These are phyloP conservation scores for Octomys mimax DNA, from an alignment of 2,797 vertebrate species.

Conservation along the genomic window DNA sequence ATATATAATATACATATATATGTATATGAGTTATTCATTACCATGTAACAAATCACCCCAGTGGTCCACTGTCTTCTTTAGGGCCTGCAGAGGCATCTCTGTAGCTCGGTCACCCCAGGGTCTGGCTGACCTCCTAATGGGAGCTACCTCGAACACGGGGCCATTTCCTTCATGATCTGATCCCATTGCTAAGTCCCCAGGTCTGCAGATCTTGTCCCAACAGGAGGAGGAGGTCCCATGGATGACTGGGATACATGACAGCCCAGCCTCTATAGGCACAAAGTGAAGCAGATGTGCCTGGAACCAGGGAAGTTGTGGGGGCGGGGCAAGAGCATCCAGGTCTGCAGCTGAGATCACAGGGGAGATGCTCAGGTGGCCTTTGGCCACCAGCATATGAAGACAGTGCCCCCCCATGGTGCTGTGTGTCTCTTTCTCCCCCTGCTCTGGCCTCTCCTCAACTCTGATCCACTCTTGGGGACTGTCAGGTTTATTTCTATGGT, in stretches of 20 bases:
- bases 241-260: not conserved
- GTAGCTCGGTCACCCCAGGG: not conserved
- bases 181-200: too few species aligned
- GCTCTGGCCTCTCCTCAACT: too few species aligned
- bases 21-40: too few species aligned
- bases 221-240: not conserved
- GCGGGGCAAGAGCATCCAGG: fast-evolving
- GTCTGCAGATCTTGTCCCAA: not conserved
- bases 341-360: not conserved
- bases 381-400: not conserved
- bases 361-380: fast-evolving
- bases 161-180: not conserved
- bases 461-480: too few species aligned
- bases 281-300: not conserved
- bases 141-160: too few species aligned
- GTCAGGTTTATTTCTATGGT: too few species aligned
- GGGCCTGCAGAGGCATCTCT: fast-evolving
- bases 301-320: not conserved
- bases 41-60: not conserved
- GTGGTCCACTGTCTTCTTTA: not conserved
- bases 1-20: too few species aligned
- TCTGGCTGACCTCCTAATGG: not conserved
- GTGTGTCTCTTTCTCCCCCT: not conserved
- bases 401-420: not conserved
- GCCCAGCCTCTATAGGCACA: not conserved